These are phyloP conservation scores for Epirrhoe tristata DNA, from an alignment of 2,888 invertebrate genomes.

Conservation along the genomic window DNA sequence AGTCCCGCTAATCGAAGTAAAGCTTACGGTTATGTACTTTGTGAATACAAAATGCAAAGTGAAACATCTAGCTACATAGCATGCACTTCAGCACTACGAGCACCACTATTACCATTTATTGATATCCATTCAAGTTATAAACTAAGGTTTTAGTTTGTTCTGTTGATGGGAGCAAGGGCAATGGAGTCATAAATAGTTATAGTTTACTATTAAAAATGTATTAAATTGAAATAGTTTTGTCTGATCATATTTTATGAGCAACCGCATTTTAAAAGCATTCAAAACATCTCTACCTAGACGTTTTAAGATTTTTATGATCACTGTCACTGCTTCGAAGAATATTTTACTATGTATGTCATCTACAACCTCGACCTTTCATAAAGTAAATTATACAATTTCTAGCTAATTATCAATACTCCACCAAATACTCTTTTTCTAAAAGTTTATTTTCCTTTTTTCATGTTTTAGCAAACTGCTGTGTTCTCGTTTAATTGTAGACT, in stretches of 20 bases:
- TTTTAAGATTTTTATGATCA: constrained; percentile 30
- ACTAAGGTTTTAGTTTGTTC: constrained; percentile 21
- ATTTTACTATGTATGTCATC: background rate
- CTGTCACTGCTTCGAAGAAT: constrained; percentile 17
- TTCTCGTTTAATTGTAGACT: constrained; percentile 65
- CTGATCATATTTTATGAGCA: constrained; percentile 47
- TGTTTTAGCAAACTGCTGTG: constrained; percentile 68
- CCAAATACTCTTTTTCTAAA: background rate
- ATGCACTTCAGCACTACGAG: constrained; percentile 28
- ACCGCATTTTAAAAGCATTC: constrained; percentile 43
- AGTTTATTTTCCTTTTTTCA: constrained; percentile 49
- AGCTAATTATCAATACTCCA: background rate
- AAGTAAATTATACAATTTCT: background rate
- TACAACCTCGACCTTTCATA: constrained; percentile 4
- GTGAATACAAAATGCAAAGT: constrained; percentile 59
- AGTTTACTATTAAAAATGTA: constrained; percentile 21
- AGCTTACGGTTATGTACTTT: constrained; percentile 60
- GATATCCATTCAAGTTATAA: constrained; percentile 35
- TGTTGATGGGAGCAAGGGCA: constrained; percentile 31
- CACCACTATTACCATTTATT: constrained; percentile 39
- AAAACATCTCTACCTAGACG: constrained; percentile 42
- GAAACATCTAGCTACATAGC: constrained; percentile 42
- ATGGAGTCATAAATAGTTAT: constrained; percentile 27
- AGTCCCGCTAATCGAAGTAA: constrained; percentile 68
- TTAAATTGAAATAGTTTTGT: constrained; percentile 27